phyloP scores from a whole-genome alignment of 2,113 vertebrate genomes.

The Datnioides undecimradiatus region DNA sequence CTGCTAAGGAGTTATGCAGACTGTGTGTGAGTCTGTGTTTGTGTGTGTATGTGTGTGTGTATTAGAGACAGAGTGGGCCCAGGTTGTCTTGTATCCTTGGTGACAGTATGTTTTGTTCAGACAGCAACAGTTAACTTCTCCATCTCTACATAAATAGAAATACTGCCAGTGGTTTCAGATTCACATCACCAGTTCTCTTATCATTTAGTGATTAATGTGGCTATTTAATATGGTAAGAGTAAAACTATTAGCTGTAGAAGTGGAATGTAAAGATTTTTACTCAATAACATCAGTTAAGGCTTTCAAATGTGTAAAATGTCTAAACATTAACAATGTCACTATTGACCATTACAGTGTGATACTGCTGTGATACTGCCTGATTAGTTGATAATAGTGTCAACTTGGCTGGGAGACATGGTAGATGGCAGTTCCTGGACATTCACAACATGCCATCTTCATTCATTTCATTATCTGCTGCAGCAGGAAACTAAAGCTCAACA shows the following conservation, averaged over 20 bases:
- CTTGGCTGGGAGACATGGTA: background rate
- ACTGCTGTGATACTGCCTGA: background rate
- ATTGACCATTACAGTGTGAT: background rate
- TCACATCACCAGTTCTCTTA: background rate
- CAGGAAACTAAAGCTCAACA: background rate
- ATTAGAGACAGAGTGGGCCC: conserved; percentile 27
- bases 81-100: conserved; percentile 61
- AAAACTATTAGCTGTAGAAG: background rate
- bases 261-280: background rate
- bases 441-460: background rate
- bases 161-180: background rate
- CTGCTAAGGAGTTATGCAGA: conserved; percentile 67
- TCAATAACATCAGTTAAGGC: background rate
- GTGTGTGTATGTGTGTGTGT: conserved; percentile 34
- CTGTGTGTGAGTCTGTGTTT: conserved; percentile 1
- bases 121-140: conserved; percentile 36
- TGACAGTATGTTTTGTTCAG: conserved; percentile 63
- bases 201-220: conserved; percentile 5
- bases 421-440: background rate
- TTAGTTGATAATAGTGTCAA: background rate
- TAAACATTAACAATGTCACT: background rate
- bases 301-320: background rate
- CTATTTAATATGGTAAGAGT: background rate
- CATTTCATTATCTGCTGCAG: conserved; percentile 7
- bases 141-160: conserved; percentile 40